A percentile compares a stretch with the other conserved stretches of the same genome.
Evolutionary conservation across 1,140 invertebrate genomes (phyloP).

Genomic region (Oncopodura yosiiana): DNA sequence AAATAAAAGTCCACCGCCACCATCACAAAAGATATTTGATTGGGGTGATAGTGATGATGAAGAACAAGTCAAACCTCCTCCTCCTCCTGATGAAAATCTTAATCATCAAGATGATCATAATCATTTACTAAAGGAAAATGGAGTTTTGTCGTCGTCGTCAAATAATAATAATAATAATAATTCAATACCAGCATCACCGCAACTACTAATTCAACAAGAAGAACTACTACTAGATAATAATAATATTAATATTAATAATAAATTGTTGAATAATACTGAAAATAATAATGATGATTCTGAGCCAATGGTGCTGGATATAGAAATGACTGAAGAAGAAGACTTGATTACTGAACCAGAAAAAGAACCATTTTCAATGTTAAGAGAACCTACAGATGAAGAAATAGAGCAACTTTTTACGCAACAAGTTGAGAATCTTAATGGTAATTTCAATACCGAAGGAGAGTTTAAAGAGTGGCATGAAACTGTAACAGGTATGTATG

Average conservation of each 20-base stretch:
- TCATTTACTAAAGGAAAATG: too few species aligned
- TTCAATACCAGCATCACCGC: background rate
- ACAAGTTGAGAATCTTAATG: constrained; percentile 51
- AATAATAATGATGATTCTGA: too few species aligned
- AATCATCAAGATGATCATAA: constrained; percentile 8
- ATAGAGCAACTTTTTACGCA: constrained; percentile 42
- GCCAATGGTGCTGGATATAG: background rate
- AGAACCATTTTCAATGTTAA: background rate
- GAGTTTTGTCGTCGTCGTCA: too few species aligned
- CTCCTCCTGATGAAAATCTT: background rate
- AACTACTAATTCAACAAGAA: too few species aligned
- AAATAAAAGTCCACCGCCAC: background rate
- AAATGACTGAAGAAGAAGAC: background rate
- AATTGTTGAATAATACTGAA: too few species aligned
- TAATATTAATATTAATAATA: too few species aligned
- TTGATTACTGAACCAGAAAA: background rate
- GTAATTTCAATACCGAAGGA: constrained; percentile 47
- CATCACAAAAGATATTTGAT: constrained; percentile 16
- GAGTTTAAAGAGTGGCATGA: constrained; percentile 75
- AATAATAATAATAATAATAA: background rate
- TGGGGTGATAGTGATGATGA: constrained; percentile 29
- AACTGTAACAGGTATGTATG: constrained; percentile 51
- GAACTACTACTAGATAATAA: too few species aligned
- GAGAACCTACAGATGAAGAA: constrained; percentile 39
- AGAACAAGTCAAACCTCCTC: background rate